Evolutionary conservation across 2,113 vertebrate species (phyloP).

Genomic region (Psettodes erumei): DNA sequence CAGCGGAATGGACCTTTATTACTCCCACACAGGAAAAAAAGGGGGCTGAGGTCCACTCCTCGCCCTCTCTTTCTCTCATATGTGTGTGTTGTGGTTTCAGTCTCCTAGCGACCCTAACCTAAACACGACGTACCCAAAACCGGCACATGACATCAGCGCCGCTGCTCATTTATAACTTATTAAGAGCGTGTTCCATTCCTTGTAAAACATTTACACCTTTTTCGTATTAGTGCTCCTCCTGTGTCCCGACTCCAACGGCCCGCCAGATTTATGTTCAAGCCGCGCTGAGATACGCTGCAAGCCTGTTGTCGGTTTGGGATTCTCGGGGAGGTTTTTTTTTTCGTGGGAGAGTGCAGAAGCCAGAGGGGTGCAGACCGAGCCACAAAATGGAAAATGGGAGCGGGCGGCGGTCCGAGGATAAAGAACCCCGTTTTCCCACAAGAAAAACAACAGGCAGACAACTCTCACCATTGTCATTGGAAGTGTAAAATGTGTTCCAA

Average conservation of each 20-base stretch:
- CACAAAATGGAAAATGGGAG: conserved; percentile 40
- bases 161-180: conserved; percentile 65
- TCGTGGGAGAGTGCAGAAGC: conserved; percentile 1
- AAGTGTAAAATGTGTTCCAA: conserved; percentile 62
- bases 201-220: conserved; percentile 74
- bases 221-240: conserved; percentile 36
- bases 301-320: conserved; percentile 58
- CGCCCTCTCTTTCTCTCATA: conserved; percentile 7
- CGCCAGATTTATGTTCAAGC: conserved; percentile 39
- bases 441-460: conserved; percentile 51
- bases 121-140: conserved; percentile 58
- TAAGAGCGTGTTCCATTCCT: conserved; percentile 59
- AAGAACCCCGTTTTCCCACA: conserved; percentile 11
- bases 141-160: conserved; percentile 64
- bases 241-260: conserved; percentile 36
- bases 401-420: conserved; percentile 25
- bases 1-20: conserved; percentile 66
- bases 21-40: conserved; percentile 63
- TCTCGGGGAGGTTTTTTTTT: conserved; percentile 38
- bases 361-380: conserved; percentile 32
- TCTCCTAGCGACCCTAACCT: conserved; percentile 70
- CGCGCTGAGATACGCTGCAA: conserved; percentile 9
- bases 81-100: conserved; percentile 53
- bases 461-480: conserved; percentile 59
- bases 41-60: conserved; percentile 31